Evolutionary conservation across 2,797 vertebrate genomes (phyloP).

Genomic region (Discoglossus pictus): DNA sequence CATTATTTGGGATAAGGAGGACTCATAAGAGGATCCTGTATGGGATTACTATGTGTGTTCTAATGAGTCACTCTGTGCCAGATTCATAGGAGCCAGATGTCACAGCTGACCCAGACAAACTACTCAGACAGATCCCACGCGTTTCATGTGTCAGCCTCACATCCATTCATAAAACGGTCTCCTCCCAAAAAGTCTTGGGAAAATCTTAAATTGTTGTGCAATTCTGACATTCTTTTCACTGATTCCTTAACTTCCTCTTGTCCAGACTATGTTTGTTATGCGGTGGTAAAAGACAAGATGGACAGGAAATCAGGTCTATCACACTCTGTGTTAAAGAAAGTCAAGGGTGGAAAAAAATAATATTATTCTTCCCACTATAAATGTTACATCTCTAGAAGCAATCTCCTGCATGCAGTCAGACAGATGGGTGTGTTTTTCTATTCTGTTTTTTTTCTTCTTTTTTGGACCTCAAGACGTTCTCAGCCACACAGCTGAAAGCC

Average conservation of each 20-base stretch:
- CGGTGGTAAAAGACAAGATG: slow-evolving; percentile 61
- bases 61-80: slow-evolving; percentile 73
- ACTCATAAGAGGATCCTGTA: slow-evolving; percentile 71
- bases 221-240: slow-evolving; percentile 60
- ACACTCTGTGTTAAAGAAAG: slow-evolving; percentile 54
- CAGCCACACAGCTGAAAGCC: slow-evolving; percentile 70
- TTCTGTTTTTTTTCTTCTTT: slow-evolving; percentile 17
- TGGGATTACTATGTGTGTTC: slow-evolving; percentile 74
- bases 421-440: slow-evolving; percentile 59
- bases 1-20: slow-evolving; percentile 62
- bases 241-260: slow-evolving; percentile 50
- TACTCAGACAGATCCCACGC: slow-evolving; percentile 71
- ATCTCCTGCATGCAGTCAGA: slow-evolving; percentile 60
- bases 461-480: slow-evolving; percentile 66
- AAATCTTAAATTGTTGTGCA: slow-evolving; percentile 66
- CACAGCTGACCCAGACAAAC: slow-evolving; percentile 74
- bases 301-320: slow-evolving; percentile 62
- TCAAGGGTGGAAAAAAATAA: slow-evolving; percentile 62
- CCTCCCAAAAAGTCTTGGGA: slow-evolving; percentile 69
- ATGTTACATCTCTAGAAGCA: slow-evolving; percentile 66
- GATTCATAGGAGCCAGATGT: slow-evolving; percentile 79
- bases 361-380: slow-evolving; percentile 57
- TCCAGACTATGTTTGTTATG: slow-evolving; percentile 54
- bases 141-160: slow-evolving; percentile 70
- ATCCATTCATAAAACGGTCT: slow-evolving; percentile 77